Base-by-base conservation (phyloP, 2,113 vertebrate genomes). In the Lycaon pictus region DNA sequence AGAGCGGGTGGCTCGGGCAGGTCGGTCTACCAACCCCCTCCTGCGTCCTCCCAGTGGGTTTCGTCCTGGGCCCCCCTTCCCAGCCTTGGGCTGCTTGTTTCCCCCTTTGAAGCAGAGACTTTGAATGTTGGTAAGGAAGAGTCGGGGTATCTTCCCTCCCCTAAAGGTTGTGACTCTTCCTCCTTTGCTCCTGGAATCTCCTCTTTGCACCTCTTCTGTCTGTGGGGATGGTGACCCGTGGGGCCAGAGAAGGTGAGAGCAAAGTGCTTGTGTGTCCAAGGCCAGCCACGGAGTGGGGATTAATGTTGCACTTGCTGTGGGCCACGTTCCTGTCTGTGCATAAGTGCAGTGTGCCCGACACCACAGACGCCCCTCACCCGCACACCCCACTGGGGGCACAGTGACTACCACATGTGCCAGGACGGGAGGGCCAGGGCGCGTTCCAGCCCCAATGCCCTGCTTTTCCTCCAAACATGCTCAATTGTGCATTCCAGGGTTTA, bases 321-420 rank as follows among this genome's bases (percentile, higher is more conserved):
- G 63, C 65, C 32, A 1, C 0, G 17, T 0, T 3, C 11, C 72
- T 15, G 62, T 32, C 17, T 20, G 9, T 23, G 22, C 60, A 25
- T 17, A 7, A 10, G 60, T 3, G 23, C 60, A 7, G 23, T 25
- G 60, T 62, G 60, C 3, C 20, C 23, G 60, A 25, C 60, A 22
- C 60, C 25, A 25, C 62, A 4, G 84, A n/a, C 5, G 1, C 19
- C 1, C 2, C 22, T 62, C 37, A 0, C 63, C 10, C 29, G 23
- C 10, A 22, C 25, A 4, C 12, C 35, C 11, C 1, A 0, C 29
- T 0, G 0, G 27, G 15, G 19, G 67, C 3, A 1, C 43, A 6
- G 1, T 25, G 0, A 1, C 0, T 1, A 17, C n/a, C 22, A 0
- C 0, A 10, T 55, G 20, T 35, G 58, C n/a, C 0, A 1, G 51